Evolutionary conservation across 2,888 invertebrate species (phyloP), one percentile per base, ranked within the genome.

Genomic region (Adineta ricciae): DNA sequence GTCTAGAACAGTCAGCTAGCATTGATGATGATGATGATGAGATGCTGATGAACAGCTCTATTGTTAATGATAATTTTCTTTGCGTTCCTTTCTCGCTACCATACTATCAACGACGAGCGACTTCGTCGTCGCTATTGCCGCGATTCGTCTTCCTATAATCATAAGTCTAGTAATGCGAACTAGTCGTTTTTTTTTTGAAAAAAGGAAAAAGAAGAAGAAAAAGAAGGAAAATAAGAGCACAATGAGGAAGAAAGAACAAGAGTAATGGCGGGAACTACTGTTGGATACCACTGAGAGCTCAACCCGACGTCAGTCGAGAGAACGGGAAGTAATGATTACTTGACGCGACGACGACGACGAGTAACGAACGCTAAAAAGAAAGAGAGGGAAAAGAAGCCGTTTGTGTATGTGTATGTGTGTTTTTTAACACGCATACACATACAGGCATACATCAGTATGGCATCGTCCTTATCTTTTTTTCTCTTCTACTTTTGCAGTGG

Each of bases 321-420:
- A 64, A 36, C 64, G 32, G 64, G 64, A 64, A 64, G 64, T 64
- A 64, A 64, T 64, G 64, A 64, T 64, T 64, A 64, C 64, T 64
- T 64, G 64, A 32, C 19, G 64, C 64, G 32, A 32, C 27, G 64
- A 64, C 64, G 64, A 64, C 64, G 64, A 64, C 64, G 32, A 64
- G 64, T 5, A 64, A 32, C 64, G 32, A 64, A 64, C 32, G 14
- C 32, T 4, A 36, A 5, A 64, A 32, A 64, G 32, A 64, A 32
- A 64, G 19, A 64, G 64, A 64, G 19, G 32, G 19, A 32, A 32
- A 32, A 32, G 64, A 64, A 64, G 16, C 16, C 32, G 64, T 32
- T 27, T 36, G 32, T 32, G 46, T 46, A 46, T 46, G 46, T 46
- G 46, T n/a, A 24, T 24, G 64, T 32, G 32, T 16, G 32, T 64